phyloP scores from a whole-genome alignment of 1,140 invertebrate genomes.

The Caenorhabditis inopinata region DNA sequence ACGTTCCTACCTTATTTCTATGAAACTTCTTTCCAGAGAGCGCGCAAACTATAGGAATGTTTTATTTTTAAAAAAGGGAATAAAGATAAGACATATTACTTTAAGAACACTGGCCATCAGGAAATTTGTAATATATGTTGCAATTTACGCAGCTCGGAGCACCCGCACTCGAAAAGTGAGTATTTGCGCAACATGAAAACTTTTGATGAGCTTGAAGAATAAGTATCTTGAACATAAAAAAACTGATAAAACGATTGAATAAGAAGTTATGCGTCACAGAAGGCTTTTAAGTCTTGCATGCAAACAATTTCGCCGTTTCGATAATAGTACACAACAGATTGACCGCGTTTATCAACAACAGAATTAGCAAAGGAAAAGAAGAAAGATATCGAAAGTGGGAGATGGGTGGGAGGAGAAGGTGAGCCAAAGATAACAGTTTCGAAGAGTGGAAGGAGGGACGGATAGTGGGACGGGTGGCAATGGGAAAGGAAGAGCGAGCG shows the following conservation, averaged over 20 bases:
- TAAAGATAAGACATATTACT: too few species aligned
- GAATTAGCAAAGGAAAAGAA: not conserved
- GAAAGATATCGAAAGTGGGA: not conserved
- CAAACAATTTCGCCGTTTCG: not conserved
- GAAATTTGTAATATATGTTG: not conserved
- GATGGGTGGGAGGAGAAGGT: not conserved
- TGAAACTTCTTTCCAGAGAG: too few species aligned
- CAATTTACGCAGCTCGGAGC: not conserved
- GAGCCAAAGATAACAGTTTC: conserved; percentile 14
- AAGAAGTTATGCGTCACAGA: not conserved
- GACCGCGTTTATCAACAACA: not conserved
- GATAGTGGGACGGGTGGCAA: not conserved
- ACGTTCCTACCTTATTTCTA: too few species aligned
- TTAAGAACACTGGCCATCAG: not conserved
- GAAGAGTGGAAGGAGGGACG: not conserved
- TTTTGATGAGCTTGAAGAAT: not conserved
- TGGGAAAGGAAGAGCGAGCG: not conserved
- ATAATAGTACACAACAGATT: not conserved
- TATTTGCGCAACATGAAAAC: conserved; percentile 25
- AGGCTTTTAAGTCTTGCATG: not conserved
- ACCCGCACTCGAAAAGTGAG: not conserved
- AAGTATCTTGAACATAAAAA: not conserved
- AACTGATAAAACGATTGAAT: not conserved
- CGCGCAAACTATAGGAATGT: too few species aligned
- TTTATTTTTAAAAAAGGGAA: too few species aligned